Evolutionary conservation across 2,888 invertebrate species (phyloP), one percentile per base, ranked within the genome.

Genomic region (Andrena haemorrhoa): DNA sequence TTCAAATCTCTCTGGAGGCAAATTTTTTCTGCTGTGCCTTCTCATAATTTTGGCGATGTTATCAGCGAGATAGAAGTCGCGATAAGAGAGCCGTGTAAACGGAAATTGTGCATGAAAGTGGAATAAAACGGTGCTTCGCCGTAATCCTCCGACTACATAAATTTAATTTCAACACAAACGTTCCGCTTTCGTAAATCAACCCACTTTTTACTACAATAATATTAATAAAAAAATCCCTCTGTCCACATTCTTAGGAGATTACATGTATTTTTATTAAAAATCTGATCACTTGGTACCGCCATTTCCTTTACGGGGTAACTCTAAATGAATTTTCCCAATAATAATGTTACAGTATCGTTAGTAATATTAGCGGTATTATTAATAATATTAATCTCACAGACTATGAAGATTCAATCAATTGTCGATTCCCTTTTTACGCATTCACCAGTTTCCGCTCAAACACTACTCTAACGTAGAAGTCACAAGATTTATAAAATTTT

Each of bases 1-100:
- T 95, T 95, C 95, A 95, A 95, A 95, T 95, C 95, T 95, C 95
- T 95, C 95, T 95, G 95, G 95, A 94, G 95, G 95, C 95, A 95
- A 75, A 66, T 76, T 86, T 88, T 88, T 91, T 89, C 89, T 16
- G 12, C 33, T n/a, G 10, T 1, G 5, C 10, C n/a, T 60, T 78
- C 53, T 51, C 58, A 20, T 60, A 65, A 31, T 77, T 79, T 70
- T 79, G 56, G 26, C 2, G 58, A 58, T 63, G 12, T 2, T 47
- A 68, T 68, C 68, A 7, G 8, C 5, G 16, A n/a, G 60, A 33
- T 47, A 49, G 41, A 10, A 2, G 7, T 33, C 47, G 47, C 1
- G 47, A 47, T 47, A 61, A 78, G 26, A 41, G 41, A 63, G 26
- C 47, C 12, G n/a, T 75, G 26, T 47, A 75, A 58, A 68, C 33